Evolutionary conservation across 2,888 invertebrate species (phyloP), one percentile per base, ranked within the genome.

Genomic region (Augochlorella aurata): DNA sequence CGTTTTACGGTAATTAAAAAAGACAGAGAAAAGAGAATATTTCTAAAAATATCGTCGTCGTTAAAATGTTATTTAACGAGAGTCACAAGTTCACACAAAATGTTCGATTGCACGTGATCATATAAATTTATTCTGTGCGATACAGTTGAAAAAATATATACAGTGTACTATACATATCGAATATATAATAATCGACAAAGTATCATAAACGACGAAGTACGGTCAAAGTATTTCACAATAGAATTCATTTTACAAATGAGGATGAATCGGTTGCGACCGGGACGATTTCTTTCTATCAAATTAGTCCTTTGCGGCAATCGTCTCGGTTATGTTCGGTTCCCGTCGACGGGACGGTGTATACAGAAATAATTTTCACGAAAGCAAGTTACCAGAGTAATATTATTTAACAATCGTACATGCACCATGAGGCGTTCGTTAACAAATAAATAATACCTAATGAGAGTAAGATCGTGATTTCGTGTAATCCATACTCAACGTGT

Each of bases 71-170:
- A 3, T 29, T 29, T 29, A 29, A 29, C 29, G 29, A 38, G 0
- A 61, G 58, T 24, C 24, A 61, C 29, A 61, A 5, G 21, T 69
- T 50, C 16, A 29, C 63, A 54, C 47, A 49, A 66, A 77, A 70
- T 44, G 16, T 49, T 66, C 47, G 21, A 18, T 77, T 24, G 66
- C 78, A 71, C 72, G 72, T 72, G 71, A 18, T 72, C 79, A 54
- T 80, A 80, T 80, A 80, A 80, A 80, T 80, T 80, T 80, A 80
- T 80, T 80, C 50, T 61, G 79, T 72, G 79, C 80, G 72, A 78
- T 80, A 80, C 80, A 80, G 61, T 72, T 80, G 67, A 24, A 78
- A 80, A 80, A 78, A 78, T 80, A 78, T 80, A 78, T 80, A 80
- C 79, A 80, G 58, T 68, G 50, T 61, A 72, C 67, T 66, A 72